These are phyloP conservation scores for Ochropleura plecta DNA, from an alignment of 2,888 invertebrate species.

Conservation along the genomic window DNA sequence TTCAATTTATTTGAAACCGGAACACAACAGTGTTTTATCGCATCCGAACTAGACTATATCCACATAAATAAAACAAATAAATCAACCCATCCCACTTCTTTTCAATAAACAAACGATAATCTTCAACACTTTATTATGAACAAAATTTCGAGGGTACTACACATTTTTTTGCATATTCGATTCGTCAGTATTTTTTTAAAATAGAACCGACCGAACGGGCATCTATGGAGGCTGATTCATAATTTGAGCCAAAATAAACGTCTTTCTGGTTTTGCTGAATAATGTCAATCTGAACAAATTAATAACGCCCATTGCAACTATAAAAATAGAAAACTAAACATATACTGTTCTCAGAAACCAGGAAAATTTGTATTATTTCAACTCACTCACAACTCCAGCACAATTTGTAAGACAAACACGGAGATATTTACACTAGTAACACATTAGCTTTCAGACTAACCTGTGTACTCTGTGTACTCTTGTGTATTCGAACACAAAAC, in stretches of 20 bases:
- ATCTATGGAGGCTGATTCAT: background rate
- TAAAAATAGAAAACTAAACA: constrained; percentile 11
- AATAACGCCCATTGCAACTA: background rate
- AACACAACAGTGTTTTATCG: background rate
- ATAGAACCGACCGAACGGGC: background rate
- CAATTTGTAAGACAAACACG: constrained; percentile 53
- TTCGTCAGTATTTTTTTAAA: background rate
- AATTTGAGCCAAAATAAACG: background rate
- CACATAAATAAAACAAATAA: background rate
- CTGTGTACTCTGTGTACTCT: constrained; percentile 40
- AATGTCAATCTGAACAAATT: background rate
- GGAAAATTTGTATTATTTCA: constrained; percentile 37
- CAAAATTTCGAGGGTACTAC: too few species aligned
- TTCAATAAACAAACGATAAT: constrained; percentile 3
- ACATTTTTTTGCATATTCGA: too few species aligned
- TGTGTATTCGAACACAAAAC: constrained; percentile 37
- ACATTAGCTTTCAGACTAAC: constrained; percentile 52
- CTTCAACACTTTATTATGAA: constrained; percentile 1
- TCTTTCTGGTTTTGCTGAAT: too few species aligned
- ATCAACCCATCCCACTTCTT: background rate
- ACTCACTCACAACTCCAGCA: constrained; percentile 31
- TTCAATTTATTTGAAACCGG: background rate
- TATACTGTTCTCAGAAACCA: background rate
- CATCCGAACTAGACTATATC: background rate
- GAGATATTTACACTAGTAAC: constrained; percentile 39